Percentiles rank a stretch among this genome's conserved stretches.
These are phyloP conservation scores for Vanacampus margaritifer DNA, from an alignment of 2,113 vertebrate genomes.

Conservation along the genomic window DNA sequence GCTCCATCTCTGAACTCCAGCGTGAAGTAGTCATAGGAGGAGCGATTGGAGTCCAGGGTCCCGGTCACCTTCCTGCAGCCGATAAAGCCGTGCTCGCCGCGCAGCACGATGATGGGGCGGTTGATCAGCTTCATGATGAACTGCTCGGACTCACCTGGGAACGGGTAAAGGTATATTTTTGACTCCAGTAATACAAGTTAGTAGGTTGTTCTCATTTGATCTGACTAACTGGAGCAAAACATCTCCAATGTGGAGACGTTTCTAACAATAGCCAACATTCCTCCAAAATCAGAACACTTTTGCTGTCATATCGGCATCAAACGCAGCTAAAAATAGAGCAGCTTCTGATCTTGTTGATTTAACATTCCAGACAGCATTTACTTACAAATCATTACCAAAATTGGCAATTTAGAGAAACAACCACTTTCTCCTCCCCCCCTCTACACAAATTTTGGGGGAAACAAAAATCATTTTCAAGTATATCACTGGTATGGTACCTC, in stretches of 20 bases:
- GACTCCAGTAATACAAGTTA: not conserved
- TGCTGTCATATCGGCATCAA: not conserved
- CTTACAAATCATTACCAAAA: not conserved
- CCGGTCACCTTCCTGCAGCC: slow-evolving; percentile 95
- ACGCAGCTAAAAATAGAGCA: not conserved
- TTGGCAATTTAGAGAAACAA: not conserved
- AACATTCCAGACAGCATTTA: not conserved
- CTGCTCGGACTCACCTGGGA: slow-evolving; percentile 83
- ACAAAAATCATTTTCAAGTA: no score
- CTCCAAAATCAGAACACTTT: not conserved
- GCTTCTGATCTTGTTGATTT: not conserved
- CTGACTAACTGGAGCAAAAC: not conserved
- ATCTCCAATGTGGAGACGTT: not conserved
- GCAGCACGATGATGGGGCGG: slow-evolving; percentile 92
- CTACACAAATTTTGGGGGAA: no score
- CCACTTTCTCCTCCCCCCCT: no score
- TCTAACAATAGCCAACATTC: not conserved
- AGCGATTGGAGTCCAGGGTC: slow-evolving; percentile 94
- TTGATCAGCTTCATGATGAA: slow-evolving; percentile 99
- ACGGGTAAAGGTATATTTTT: not conserved
- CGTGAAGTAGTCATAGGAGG: slow-evolving; percentile 92
- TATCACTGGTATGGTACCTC: no score
- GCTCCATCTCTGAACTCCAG: slow-evolving; percentile 89
- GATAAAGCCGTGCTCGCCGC: slow-evolving; percentile 96
- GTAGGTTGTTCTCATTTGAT: not conserved